A percentile compares a stretch with the other conserved stretches of the same genome.
phyloP scores from a whole-genome alignment of 1,140 invertebrate species.

The Drosophila kikkawai region DNA sequence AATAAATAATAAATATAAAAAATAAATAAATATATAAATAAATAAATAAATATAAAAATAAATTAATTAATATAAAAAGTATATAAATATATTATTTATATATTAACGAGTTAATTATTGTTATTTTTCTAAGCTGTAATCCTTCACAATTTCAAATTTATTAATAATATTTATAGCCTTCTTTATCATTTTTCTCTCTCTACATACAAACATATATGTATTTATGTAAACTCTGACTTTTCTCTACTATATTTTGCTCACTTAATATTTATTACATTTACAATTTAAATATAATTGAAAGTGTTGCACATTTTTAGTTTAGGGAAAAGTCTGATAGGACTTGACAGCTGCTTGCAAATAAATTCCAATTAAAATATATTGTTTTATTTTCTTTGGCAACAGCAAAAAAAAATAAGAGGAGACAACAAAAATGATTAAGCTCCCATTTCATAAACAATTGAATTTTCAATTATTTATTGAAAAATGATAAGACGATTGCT shows the following conservation, averaged over 20 bases:
- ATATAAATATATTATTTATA: no score
- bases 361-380: slow-evolving; percentile 15
- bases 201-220: neutral
- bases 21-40: no score
- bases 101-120: neutral
- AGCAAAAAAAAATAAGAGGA: no score
- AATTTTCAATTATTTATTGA: neutral
- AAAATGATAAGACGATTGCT: neutral
- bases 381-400: neutral
- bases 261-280: slow-evolving; percentile 19
- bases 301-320: slow-evolving; percentile 7
- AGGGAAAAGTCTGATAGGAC: neutral
- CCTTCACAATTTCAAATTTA: neutral
- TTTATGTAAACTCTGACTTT: neutral
- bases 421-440: neutral
- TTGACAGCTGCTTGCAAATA: slow-evolving; percentile 16
- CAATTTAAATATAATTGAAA: slow-evolving; percentile 22
- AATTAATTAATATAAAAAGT: no score
- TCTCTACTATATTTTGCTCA: neutral
- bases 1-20: no score
- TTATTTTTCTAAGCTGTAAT: neutral
- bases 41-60: no score
- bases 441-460: slow-evolving; percentile 2
- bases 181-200: neutral
- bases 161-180: neutral